Percentiles rank a stretch among this genome's conserved stretches.
phyloP scores from a whole-genome alignment of 2,888 invertebrate genomes.

The Pammene aurita region DNA sequence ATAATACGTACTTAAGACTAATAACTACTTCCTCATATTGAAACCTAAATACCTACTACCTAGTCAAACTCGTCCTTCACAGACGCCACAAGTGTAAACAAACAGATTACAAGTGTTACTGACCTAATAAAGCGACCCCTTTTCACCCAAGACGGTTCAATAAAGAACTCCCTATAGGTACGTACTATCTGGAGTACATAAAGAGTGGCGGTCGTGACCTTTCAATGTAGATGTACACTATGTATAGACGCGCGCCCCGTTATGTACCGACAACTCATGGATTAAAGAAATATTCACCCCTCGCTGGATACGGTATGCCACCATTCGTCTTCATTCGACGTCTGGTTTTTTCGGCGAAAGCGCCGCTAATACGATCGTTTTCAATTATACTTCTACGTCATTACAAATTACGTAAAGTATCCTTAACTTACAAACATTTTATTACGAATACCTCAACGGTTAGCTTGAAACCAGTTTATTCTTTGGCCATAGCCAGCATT shows the following conservation, averaged over 20 bases:
- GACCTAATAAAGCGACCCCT: constrained; percentile 82
- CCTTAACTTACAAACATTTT: constrained; percentile 17
- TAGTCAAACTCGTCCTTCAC: constrained; percentile 40
- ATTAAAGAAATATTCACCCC: constrained; percentile 61
- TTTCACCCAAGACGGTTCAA: constrained; percentile 78
- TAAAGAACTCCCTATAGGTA: constrained; percentile 81
- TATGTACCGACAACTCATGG: constrained; percentile 60
- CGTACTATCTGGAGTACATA: constrained; percentile 72
- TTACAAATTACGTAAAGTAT: constrained; percentile 1
- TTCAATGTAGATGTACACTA: constrained; percentile 67
- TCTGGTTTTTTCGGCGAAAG: constrained; percentile 16
- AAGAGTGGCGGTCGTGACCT: constrained; percentile 77
- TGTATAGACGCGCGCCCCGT: constrained; percentile 63
- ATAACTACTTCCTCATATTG: background rate
- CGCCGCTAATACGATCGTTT: background rate
- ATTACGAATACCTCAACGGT: constrained; percentile 8
- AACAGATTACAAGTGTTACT: constrained; percentile 76
- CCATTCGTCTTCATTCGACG: constrained; percentile 29
- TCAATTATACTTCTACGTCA: background rate
- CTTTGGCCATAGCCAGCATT: background rate
- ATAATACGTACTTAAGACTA: background rate
- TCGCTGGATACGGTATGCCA: constrained; percentile 51
- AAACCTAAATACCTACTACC: background rate
- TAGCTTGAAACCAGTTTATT: constrained; percentile 18
- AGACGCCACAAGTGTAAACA: constrained; percentile 67